Evolutionary conservation across 1,140 invertebrate species (phyloP).

Genomic region (Ruditapes philippinarum): DNA sequence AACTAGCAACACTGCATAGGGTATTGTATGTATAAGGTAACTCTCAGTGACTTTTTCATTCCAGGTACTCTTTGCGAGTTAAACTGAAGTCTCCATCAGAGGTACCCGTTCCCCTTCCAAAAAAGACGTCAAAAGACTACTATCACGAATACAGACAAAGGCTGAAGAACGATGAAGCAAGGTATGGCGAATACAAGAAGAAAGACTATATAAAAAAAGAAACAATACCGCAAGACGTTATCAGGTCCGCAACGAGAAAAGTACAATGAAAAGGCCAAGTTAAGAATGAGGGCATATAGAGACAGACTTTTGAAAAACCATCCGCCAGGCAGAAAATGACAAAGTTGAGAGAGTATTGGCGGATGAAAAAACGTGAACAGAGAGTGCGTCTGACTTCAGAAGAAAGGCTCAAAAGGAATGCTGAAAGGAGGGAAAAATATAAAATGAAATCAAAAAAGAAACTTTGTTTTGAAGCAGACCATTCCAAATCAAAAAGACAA

Average conservation of each 20-base stretch:
- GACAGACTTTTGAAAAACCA: background rate
- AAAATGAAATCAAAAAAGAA: background rate
- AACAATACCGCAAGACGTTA: background rate
- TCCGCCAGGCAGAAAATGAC: background rate
- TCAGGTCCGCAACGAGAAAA: background rate
- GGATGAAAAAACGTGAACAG: conserved; percentile 44
- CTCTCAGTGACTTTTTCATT: too few species aligned
- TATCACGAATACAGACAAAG: conserved; percentile 19
- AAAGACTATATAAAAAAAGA: background rate
- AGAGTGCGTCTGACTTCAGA: background rate
- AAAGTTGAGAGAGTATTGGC: conserved; percentile 53
- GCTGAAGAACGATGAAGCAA: background rate
- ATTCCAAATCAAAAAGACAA: background rate
- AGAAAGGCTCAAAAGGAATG: background rate
- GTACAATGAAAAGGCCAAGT: conserved; percentile 46
- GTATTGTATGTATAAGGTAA: too few species aligned
- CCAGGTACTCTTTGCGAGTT: conserved; percentile 5
- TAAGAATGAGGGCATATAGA: conserved; percentile 46
- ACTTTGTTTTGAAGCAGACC: background rate
- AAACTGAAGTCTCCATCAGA: background rate
- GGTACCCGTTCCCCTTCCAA: background rate
- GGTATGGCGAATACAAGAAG: conserved; percentile 32
- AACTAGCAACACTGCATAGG: too few species aligned
- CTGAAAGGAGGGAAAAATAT: conserved; percentile 15
- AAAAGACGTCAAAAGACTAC: background rate